Evolutionary conservation across 1,140 invertebrate species (phyloP), one percentile per base, ranked within the genome.

Genomic region (Rhopalosiphum maidis): DNA sequence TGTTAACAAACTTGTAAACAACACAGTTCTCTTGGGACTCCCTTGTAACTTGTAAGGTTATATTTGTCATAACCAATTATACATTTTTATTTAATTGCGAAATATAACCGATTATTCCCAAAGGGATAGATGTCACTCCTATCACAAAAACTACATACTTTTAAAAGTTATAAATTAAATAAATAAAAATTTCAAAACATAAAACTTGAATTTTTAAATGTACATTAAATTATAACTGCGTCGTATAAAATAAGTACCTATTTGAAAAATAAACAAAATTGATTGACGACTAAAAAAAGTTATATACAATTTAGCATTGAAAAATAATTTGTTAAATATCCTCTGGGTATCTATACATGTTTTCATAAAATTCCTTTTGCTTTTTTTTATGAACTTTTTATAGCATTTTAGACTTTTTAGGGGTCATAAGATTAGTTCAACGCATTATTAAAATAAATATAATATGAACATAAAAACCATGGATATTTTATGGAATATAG

Each of bases 1-100:
- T 83, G 91, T 82, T 83, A 82, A 92, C 46, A 48, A 83, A 92
- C 43, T 92, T 92, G 77, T 92, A 82, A 92, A 92, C 91, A 92
- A 11, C 91, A 83, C 30, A 4, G 18, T 25, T 46, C 90, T 51
- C 91, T 6, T 6, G 91, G 41, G 91, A 82, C 22, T 15, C 7
- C 15, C 60, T n/a, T 77, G n/a, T n/a, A 77, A 77, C 60, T 30
- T 43, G 41, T 82, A 91, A 91, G 90, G 90, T 46, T 77, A 77
- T 91, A 46, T 77, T 77, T 77, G 90, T 92, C 91, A 92, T 92
- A 48, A 83, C 46, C 68, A 92, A 89, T 89, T 89, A 55, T 55
- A 35, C 48, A n/a, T 55, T 89, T 89, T 89, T 89, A 89, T 89
- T 89, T 89, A 89, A 89, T 89, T 55, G 88, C 51, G n/a, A 55